phyloP scores from a whole-genome alignment of 2,113 vertebrate genomes.

The Notechis scutatus region DNA sequence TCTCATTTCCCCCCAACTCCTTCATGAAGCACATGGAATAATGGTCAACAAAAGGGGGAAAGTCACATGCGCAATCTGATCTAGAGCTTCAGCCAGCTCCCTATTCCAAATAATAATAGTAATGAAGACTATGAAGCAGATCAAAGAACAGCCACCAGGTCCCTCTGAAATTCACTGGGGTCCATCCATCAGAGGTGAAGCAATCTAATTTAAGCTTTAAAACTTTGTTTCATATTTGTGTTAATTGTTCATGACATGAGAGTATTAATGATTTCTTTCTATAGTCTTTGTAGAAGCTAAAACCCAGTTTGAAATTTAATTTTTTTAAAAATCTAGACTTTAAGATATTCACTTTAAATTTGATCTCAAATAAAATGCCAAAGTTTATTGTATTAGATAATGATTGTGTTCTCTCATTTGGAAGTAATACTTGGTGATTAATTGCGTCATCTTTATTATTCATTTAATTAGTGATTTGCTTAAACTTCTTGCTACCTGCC shows the following conservation, averaged over 20 bases:
- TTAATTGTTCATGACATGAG: no score
- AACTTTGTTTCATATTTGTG: no score
- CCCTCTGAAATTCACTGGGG: not conserved
- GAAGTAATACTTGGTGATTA: slow-evolving; percentile 52
- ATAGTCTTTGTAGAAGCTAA: not conserved
- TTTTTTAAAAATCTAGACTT: not conserved
- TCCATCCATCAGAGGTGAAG: not conserved
- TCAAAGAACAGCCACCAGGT: not conserved
- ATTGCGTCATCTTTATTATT: slow-evolving; percentile 52
- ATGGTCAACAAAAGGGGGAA: not conserved
- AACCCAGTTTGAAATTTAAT: not conserved
- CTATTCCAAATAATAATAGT: not conserved
- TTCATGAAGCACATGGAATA: not conserved
- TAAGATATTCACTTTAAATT: slow-evolving; percentile 18
- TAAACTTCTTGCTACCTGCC: slow-evolving; percentile 30
- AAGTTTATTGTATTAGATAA: slow-evolving; percentile 51
- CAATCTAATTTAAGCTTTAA: not conserved
- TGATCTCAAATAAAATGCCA: slow-evolving; percentile 31
- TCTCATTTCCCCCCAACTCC: not conserved
- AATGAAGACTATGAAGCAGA: not conserved
- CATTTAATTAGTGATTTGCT: slow-evolving; percentile 43
- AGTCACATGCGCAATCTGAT: not conserved
- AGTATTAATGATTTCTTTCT: not conserved
- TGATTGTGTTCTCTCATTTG: slow-evolving; percentile 47
- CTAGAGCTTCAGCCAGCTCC: not conserved